phyloP scores from a whole-genome alignment of 2,797 vertebrate species.

The Poecilia velifera region DNA sequence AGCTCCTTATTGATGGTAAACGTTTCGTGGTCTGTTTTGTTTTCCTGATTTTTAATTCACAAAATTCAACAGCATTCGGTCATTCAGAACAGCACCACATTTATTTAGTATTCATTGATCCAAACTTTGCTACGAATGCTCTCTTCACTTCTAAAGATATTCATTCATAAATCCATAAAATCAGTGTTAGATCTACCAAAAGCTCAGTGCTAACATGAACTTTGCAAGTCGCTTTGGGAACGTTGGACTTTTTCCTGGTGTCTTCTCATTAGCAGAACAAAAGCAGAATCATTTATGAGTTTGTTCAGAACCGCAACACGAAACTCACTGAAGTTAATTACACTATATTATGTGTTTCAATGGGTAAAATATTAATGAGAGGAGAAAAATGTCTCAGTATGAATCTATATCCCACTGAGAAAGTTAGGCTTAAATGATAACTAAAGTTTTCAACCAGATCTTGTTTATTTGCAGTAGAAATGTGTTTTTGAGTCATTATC shows the following conservation, averaged over 20 bases:
- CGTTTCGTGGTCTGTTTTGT: not conserved
- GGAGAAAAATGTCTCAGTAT: not conserved
- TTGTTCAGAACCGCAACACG: not conserved
- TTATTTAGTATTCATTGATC: not conserved
- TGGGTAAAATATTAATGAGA: slow-evolving; percentile 32
- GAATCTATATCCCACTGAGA: not conserved
- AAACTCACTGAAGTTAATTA: slow-evolving; percentile 8
- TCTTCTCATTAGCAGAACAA: not conserved
- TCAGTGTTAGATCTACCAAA: not conserved
- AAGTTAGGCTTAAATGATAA: not conserved
- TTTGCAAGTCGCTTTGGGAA: too few relatives aligned
- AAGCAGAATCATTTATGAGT: slow-evolving; percentile 4
- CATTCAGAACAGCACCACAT: not conserved
- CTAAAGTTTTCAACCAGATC: not conserved
- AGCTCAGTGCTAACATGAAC: not conserved
- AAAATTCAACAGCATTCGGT: not conserved
- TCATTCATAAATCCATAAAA: not conserved
- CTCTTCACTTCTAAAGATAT: not conserved
- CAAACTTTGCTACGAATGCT: not conserved
- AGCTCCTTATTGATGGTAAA: not conserved
- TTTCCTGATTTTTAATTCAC: not conserved
- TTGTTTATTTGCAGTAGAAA: not conserved
- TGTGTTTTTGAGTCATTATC: not conserved
- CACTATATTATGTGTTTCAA: slow-evolving; percentile 13
- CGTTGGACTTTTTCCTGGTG: not conserved